Base-by-base conservation (phyloP, 2,888 invertebrate species). In the Cheilosia scutellata region DNA sequence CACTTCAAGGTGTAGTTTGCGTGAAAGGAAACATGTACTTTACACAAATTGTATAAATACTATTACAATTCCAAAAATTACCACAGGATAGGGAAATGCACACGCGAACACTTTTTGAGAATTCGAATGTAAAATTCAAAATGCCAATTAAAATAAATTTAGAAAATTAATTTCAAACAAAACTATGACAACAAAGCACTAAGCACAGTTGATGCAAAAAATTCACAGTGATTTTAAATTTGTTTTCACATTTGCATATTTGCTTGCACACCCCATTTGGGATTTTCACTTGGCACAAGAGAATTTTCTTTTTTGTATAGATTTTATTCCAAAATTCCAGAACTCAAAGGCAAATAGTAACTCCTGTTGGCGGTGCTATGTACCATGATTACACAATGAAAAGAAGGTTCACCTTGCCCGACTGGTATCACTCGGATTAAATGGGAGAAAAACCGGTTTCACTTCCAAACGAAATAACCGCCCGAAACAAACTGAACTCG, bases 401-500 rank as follows among this genome's bases (percentile, higher is more conserved):
- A 74, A 20, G 27, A 82, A 70, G 83, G 79, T 53, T 83, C 83
- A 79, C 74, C 83, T 83, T 83, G 78, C 72, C 74, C 79, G 68
- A 68, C n/a, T 29, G 16, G 72, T 72, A 78, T 29, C 37, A 71
- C 49, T 57, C 25, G 27, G 4, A 0, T n/a, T 4, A 49, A 76
- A 66, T 25, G 37, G 42, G 25, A 68, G n/a, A 37, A 53, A 76
- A 76, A 89, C 89, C 89, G 89, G 89, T 88, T 88, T 84, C 82
- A 76, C 87, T 83, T 87, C 88, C 88, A 88, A 88, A 87, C 88
- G 87, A 80, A 87, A 84, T 86, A 89, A 88, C 88, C 88, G 89
- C 86, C 89, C 89, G 89, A 88, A 88, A 87, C 87, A 76, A 88
- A 89, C 89, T 89, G 80, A 88, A 88, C 68, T 87, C 76, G 58